Evolutionary conservation across 2,888 invertebrate genomes (phyloP).

Genomic region (Kryphioiulus occultus): DNA sequence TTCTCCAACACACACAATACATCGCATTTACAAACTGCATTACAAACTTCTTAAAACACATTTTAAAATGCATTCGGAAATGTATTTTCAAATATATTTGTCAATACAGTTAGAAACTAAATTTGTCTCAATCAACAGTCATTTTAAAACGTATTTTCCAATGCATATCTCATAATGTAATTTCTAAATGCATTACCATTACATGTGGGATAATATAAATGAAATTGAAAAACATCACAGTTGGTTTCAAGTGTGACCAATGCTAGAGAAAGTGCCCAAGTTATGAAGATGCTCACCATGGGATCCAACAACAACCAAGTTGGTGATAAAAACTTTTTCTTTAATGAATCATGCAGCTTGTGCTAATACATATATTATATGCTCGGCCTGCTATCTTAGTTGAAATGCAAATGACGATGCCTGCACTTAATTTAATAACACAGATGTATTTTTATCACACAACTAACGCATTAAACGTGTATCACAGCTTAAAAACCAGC

Average conservation of each 20-base stretch:
- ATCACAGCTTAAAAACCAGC: constrained; percentile 11
- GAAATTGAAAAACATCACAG: no score
- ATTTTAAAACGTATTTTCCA: no score
- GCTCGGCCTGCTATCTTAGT: constrained; percentile 29
- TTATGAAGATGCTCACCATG: neutral
- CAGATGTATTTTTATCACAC: constrained; percentile 40
- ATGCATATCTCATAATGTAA: no score
- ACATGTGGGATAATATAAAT: no score
- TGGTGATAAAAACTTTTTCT: neutral
- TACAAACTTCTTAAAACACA: no score
- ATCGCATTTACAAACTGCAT: no score
- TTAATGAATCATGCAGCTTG: constrained; percentile 36
- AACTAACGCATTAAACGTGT: constrained; percentile 36
- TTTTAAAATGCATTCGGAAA: no score
- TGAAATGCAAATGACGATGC: constrained; percentile 36
- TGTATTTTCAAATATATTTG: no score
- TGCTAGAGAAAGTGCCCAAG: neutral
- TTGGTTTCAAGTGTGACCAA: neutral
- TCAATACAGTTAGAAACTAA: no score
- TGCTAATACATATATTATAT: constrained; percentile 32
- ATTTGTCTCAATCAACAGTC: no score
- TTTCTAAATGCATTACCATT: no score
- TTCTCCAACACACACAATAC: no score
- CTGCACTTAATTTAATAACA: constrained; percentile 40
- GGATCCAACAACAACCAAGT: constrained; percentile 7